Base-by-base conservation (phyloP, 2,113 vertebrate species). In the Trogon surrucura region DNA sequence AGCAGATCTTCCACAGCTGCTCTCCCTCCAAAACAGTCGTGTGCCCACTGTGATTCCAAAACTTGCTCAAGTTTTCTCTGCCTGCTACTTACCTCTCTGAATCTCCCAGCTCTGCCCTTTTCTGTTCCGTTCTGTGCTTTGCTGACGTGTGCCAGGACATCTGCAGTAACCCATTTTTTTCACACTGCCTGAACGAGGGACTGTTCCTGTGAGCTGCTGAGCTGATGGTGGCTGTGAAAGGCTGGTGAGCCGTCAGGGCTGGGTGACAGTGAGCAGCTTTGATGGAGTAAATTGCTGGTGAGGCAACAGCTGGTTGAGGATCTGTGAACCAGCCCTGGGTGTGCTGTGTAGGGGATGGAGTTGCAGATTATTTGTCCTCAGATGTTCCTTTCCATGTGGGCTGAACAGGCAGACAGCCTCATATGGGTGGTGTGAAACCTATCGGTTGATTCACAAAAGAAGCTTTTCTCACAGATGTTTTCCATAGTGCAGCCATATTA, bases 401-500 rank as follows among this genome's bases (percentile, higher is more conserved):
- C 27, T 45, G 18, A 54, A 64, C 71, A 81, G 65, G 30, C 51
- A 56, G 27, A 22, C 64, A 54, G 64, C 26, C 20, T 71, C 26
- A 44, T 34, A 5, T 9, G 81, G 56, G 45, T 67, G 58, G 69
- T 69, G 75, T 73, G 70, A 83, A 95, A 95, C 83, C 71, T 87
- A 9, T 38, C 48, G 88, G 53, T 13, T 45, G 56, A 50, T 82
- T 88, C 85, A 88, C 50, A 45, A 92, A 90, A 88, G 62, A 70
- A 45, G 25, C 84, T 21, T 7, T 74, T 65, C 86, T 96, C 77
- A 58, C 81, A 83, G 36, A 56, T 90, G 80, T 61, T 91, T 96
- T 97, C 92, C 94, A 93, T 71, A 74, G 91, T 92, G 92, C 70
- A 94, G 11, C 45, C 66, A 25, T 61, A 67, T 95, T 93, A 84